A percentile compares a stretch with the other conserved stretches of the same genome.
Evolutionary conservation across 2,888 invertebrate genomes (phyloP).

Genomic region (Tribolium freemani): DNA sequence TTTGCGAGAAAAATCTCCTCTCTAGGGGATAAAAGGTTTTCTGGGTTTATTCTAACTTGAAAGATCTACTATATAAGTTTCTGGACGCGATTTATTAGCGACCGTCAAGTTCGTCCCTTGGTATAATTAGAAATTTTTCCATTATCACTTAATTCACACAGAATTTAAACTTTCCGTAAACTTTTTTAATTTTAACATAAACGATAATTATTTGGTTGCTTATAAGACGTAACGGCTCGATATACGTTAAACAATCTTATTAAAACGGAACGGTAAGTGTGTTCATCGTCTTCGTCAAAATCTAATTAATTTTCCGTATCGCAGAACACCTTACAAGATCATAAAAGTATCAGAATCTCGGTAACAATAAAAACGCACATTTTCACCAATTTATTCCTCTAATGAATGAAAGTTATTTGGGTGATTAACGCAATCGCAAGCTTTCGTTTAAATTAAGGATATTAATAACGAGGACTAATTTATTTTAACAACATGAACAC

Average conservation of each 20-base stretch:
- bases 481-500: not conserved
- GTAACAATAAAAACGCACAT: not conserved
- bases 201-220: not conserved
- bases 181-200: not conserved
- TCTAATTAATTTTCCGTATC: slow-evolving; percentile 19
- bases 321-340: slow-evolving; percentile 3
- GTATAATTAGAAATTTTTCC: not conserved
- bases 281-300: not conserved
- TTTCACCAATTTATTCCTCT: not conserved
- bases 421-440: not conserved
- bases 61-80: not conserved
- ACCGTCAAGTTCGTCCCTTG: too few species aligned
- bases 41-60: not conserved
- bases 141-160: not conserved
- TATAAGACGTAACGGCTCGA: not conserved
- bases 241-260: slow-evolving; percentile 16
- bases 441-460: not conserved
- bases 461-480: not conserved
- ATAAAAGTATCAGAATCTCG: not conserved
- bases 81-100: not conserved
- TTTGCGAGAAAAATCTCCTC: not conserved
- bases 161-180: too few species aligned
- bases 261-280: not conserved
- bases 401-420: not conserved
- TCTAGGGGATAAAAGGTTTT: not conserved